phyloP scores from a whole-genome alignment of 2,888 invertebrate genomes.

The Ophion obscuratus region DNA sequence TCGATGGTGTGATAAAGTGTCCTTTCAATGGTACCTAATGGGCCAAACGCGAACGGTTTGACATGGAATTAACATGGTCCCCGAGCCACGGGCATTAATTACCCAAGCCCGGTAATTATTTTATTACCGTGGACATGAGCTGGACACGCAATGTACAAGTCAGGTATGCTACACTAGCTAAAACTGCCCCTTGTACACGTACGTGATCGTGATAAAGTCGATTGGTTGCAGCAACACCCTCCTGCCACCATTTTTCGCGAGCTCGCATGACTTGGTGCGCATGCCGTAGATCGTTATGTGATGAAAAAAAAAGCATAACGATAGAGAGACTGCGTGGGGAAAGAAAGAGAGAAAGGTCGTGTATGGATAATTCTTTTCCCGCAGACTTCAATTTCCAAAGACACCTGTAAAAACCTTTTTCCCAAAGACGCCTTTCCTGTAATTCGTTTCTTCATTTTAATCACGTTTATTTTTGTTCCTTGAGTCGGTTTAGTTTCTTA shows the following conservation, averaged over 20 bases:
- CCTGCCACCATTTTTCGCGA: conserved; percentile 35
- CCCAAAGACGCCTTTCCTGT: neutral
- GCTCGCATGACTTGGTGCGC: conserved; percentile 47
- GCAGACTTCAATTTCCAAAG: neutral
- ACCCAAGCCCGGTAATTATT: conserved; percentile 71
- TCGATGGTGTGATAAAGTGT: neutral
- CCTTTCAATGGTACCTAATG: conserved; percentile 23
- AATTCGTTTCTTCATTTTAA: neutral
- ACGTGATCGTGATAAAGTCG: conserved; percentile 54
- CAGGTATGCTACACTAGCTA: conserved; percentile 14
- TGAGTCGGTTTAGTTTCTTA: neutral
- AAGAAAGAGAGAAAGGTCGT: neutral
- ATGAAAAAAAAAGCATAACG: conserved; percentile 12
- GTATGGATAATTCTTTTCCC: neutral
- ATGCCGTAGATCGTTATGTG: conserved; percentile 32
- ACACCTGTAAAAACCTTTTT: neutral
- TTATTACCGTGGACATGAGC: conserved; percentile 71
- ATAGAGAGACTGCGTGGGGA: neutral
- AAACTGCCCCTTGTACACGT: conserved; percentile 42
- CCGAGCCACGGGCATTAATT: conserved; percentile 67
- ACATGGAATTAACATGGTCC: conserved; percentile 60
- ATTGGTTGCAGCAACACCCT: conserved; percentile 51
- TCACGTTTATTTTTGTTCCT: neutral
- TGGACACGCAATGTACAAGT: conserved; percentile 67
- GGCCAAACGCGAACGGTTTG: conserved; percentile 48